Conservation (phyloP, 2,113 vertebrate species). For the Coracopsis vasa region DNA sequence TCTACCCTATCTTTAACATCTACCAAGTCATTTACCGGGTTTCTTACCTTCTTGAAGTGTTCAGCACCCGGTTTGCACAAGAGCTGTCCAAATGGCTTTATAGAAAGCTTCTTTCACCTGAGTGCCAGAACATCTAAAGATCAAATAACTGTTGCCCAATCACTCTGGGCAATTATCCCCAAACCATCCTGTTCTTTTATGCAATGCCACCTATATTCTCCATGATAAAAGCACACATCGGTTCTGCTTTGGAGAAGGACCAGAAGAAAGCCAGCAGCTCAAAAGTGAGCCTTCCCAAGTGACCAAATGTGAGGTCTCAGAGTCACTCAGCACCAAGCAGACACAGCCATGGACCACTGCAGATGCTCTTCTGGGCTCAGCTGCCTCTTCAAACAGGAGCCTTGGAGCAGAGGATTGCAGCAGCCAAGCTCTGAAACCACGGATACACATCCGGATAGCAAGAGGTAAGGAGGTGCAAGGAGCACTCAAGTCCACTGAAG, state of each 20-base stretch:
- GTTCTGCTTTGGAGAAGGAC: not conserved
- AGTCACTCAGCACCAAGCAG: not conserved
- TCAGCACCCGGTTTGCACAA: not conserved
- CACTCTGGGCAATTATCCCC: not conserved
- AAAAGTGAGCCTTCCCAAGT: not conserved
- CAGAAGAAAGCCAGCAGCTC: not conserved
- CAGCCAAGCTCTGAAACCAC: not conserved
- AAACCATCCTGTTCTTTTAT: not conserved
- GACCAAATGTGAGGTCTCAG: not conserved
- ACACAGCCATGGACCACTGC: rapidly evolving
- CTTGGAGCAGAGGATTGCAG: not conserved
- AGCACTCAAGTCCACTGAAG: not conserved
- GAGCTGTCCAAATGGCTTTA: not conserved
- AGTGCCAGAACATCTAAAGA: not conserved
- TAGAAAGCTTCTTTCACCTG: not conserved
- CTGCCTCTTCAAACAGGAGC: not conserved
- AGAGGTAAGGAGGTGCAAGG: not conserved
- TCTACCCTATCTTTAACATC: not conserved
- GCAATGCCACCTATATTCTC: not conserved
- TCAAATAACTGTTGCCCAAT: not conserved
- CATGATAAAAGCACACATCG: not conserved
- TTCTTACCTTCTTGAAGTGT: not conserved
- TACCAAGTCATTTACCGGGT: not conserved
- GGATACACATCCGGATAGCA: not conserved
- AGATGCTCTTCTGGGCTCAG: not conserved